These are phyloP conservation scores for Ophion costatus DNA, from an alignment of 2,888 invertebrate genomes.

Conservation along the genomic window DNA sequence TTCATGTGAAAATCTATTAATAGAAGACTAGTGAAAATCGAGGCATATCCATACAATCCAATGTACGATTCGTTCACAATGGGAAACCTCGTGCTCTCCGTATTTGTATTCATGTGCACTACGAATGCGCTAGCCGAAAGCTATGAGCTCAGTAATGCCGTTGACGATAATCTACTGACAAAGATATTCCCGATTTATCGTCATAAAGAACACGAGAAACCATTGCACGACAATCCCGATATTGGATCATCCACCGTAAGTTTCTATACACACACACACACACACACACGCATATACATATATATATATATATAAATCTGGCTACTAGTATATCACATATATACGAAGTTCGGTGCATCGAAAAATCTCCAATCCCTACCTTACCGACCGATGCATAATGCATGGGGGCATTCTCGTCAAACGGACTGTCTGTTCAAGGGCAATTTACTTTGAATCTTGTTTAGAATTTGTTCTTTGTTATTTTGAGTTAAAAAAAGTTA, in stretches of 20 bases:
- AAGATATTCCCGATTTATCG: constrained; percentile 17
- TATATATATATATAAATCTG: background rate
- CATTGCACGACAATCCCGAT: constrained; percentile 75
- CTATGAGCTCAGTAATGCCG: constrained; percentile 43
- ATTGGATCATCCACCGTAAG: constrained; percentile 76
- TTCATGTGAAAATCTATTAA: background rate
- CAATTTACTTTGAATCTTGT: too few relatives aligned
- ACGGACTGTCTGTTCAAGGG: too few relatives aligned
- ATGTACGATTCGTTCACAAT: background rate
- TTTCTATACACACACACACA: constrained; percentile 18
- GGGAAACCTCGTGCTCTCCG: constrained; percentile 12
- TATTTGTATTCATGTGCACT: constrained; percentile 21
- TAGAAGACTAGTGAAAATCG: background rate
- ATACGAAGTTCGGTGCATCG: background rate
- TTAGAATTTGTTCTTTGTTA: too few relatives aligned
- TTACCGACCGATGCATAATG: background rate
- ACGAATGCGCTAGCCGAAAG: constrained; percentile 11
- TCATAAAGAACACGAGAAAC: background rate
- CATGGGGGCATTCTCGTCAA: background rate
- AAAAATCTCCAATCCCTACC: background rate
- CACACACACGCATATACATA: background rate
- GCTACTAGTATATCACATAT: background rate
- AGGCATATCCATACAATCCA: background rate
- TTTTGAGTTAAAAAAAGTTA: too few relatives aligned
- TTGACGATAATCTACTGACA: constrained; percentile 32